A percentile compares a stretch with the other conserved stretches of the same genome.
phyloP scores from a whole-genome alignment of 2,113 vertebrate species.

The Corapipo altera region DNA sequence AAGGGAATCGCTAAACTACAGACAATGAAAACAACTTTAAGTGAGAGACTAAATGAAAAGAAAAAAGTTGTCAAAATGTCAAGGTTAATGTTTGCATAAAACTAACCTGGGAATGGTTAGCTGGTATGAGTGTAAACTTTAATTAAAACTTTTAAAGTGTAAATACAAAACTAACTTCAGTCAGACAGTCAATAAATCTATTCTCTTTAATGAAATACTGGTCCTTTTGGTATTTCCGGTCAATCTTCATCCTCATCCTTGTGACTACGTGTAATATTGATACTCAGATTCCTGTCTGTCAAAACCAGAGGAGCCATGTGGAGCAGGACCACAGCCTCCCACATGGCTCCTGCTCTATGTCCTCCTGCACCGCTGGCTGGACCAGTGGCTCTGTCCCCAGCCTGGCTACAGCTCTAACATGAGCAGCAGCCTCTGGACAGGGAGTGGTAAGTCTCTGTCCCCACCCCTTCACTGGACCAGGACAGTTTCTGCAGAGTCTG shows the following conservation, averaged over 20 bases:
- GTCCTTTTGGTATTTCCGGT: not conserved
- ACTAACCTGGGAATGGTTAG: constrained; percentile 40
- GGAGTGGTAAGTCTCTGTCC: not conserved
- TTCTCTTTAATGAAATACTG: not conserved
- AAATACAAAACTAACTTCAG: not conserved
- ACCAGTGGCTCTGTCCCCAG: not conserved
- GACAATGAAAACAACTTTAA: constrained; percentile 61
- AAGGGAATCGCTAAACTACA: constrained; percentile 40
- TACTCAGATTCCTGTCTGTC: not conserved
- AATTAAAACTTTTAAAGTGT: constrained; percentile 32
- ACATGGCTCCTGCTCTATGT: rapidly evolving
- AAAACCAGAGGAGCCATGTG: rapidly evolving
- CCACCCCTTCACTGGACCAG: not conserved
- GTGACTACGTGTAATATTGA: not conserved
- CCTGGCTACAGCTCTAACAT: not conserved
- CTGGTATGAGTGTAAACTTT: not conserved
- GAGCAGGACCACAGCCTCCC: not conserved
- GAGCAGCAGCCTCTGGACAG: not conserved
- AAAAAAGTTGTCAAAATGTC: constrained; percentile 55
- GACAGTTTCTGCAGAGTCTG: not conserved
- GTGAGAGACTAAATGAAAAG: constrained; percentile 52
- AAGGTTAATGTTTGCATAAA: constrained; percentile 65
- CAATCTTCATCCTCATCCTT: not conserved
- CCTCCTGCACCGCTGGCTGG: not conserved
- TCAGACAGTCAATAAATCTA: constrained; percentile 1